Base-by-base conservation (phyloP, 2,113 vertebrate genomes). In the Guaruba guarouba region DNA sequence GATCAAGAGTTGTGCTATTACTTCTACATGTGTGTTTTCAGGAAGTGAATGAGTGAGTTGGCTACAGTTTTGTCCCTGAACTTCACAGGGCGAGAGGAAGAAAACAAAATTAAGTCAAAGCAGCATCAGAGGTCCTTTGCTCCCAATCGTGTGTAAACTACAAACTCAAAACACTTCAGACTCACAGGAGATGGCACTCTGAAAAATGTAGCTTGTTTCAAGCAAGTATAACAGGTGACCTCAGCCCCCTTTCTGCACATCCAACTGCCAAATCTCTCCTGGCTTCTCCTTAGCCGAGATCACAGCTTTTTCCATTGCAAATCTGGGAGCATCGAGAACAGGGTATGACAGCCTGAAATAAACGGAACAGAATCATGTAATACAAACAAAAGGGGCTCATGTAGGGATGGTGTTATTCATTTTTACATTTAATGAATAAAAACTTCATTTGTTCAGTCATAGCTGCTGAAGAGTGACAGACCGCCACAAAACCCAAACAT, bases 351-450 rank as follows among this genome's bases (percentile, higher is more conserved):
- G 51, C 64, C 92, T 93, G 87, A 78, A 93, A 90, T 35, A 92
- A 94, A 88, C 0, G 0, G 71, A 93, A 59, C 15, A 59, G 57
- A 59, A 59, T 35, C 57, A 35, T 10, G 24, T 22, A 59, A 86
- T 70, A 90, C 87, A 94, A 88, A 94, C 49, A 96, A 82, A 92
- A 94, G 76, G 92, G 69, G 88, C 82, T 90, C 23, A 0, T 61
- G 64, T 27, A 86, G 73, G 22, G 82, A 35, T 43, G 15, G 51
- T 68, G 90, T 84, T 75, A 68, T 13, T 81, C 74, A 88, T 17
- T 69, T 88, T 74, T 49, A 66, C 75, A 63, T 96, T 95, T 96
- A 95, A 93, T 95, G 68, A 88, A 76, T 86, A 81, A 93, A 59
- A 59, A 59, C 29, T 93, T 79, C 63, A 80, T 74, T 95, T 90